Conservation (phyloP, 2,888 invertebrate genomes). For the Congeria kusceri region DNA sequence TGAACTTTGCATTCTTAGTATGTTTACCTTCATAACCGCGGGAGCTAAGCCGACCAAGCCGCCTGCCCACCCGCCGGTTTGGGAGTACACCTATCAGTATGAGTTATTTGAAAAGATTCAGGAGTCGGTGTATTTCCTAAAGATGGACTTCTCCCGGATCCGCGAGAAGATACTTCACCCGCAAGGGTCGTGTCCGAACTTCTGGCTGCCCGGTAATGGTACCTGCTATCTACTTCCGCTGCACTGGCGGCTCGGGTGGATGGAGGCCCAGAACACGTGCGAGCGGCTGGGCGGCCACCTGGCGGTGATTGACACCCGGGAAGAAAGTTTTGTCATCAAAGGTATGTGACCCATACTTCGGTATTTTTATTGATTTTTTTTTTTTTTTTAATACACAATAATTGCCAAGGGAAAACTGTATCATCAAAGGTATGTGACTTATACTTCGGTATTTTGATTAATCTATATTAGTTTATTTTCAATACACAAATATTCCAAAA, state of each 20-base stretch:
- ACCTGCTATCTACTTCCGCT: constrained; percentile 25
- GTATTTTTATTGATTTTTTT: too few species aligned
- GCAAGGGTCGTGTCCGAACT: constrained; percentile 13
- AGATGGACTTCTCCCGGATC: not conserved
- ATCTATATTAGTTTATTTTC: too few species aligned
- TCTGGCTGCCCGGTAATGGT: constrained; percentile 26
- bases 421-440: too few species aligned
- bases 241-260: constrained; percentile 35
- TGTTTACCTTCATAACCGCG: too few species aligned
- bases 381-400: too few species aligned
- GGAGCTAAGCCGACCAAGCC: too few species aligned
- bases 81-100: constrained; percentile 47
- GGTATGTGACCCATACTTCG: not conserved
- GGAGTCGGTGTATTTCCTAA: not conserved
- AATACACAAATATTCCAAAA: too few species aligned
- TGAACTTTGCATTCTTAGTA: too few species aligned
- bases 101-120: constrained; percentile 45
- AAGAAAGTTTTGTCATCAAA: not conserved
- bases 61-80: constrained; percentile 29
- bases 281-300: constrained; percentile 39
- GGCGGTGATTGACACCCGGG: constrained; percentile 23
- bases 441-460: too few species aligned
- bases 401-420: too few species aligned
- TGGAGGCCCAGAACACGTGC: constrained; percentile 23
- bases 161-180: not conserved